phyloP scores from a whole-genome alignment of 1,140 invertebrate species.

The Episyrphus balteatus region DNA sequence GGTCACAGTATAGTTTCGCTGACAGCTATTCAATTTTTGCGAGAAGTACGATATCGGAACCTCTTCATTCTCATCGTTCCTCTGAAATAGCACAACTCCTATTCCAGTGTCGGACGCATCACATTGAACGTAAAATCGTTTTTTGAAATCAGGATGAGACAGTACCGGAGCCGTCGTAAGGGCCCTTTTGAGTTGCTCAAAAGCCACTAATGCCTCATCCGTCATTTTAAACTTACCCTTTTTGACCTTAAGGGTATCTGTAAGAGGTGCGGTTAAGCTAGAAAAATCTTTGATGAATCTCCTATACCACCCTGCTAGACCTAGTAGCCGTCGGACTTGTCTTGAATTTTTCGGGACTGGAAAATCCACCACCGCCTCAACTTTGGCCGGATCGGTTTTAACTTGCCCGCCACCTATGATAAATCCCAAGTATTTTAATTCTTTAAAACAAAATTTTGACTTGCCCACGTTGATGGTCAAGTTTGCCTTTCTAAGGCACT shows the following conservation, averaged over 20 bases:
- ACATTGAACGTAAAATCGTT: slow-evolving; percentile 10
- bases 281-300: too few species aligned
- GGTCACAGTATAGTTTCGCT: too few species aligned
- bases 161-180: slow-evolving; percentile 14
- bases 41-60: slow-evolving; percentile 32
- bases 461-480: slow-evolving; percentile 4
- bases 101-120: too few species aligned
- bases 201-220: slow-evolving; percentile 1
- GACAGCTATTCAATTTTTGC: too few species aligned
- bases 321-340: too few species aligned
- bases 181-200: slow-evolving; percentile 1
- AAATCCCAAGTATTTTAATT: slow-evolving; percentile 5
- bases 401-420: slow-evolving; percentile 1
- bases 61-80: slow-evolving; percentile 8
- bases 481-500: too few species aligned
- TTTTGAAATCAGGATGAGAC: too few species aligned
- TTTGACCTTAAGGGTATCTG: slow-evolving; percentile 23
- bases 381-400: slow-evolving; percentile 4
- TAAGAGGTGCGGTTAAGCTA: too few species aligned
- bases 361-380: too few species aligned
- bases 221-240: slow-evolving; percentile 2
- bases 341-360: too few species aligned
- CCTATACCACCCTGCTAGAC: too few species aligned
- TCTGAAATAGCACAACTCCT: slow-evolving; percentile 1
- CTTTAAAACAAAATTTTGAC: neutral